A percentile compares a stretch with the other conserved stretches of the same genome.
Conservation (phyloP, 2,797 vertebrate genomes). For the Anabacerthia variegaticeps region DNA sequence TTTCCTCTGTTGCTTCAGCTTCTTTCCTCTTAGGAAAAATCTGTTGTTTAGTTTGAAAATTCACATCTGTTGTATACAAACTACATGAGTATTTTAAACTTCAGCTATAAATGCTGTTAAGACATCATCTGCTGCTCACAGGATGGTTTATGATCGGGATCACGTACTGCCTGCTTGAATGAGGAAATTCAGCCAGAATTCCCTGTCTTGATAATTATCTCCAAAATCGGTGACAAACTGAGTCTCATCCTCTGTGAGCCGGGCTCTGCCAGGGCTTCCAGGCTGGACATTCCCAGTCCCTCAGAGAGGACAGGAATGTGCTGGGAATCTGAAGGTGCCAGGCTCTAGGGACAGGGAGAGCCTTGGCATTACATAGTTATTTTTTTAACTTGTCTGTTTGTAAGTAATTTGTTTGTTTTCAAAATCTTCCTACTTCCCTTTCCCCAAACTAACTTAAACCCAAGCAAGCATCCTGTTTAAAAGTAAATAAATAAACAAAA, state of each 20-base stretch:
- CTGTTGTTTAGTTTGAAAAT: constrained; percentile 53
- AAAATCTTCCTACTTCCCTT: constrained; percentile 45
- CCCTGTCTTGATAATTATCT: neutral
- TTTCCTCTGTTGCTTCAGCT: neutral
- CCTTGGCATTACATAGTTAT: neutral
- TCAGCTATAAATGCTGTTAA: constrained; percentile 20
- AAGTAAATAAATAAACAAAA: constrained; percentile 71
- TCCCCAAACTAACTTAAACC: constrained; percentile 56
- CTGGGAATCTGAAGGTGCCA: neutral
- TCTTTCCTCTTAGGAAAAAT: constrained; percentile 1
- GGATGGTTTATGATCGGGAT: constrained; percentile 48
- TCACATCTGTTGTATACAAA: constrained; percentile 61
- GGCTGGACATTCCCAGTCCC: neutral
- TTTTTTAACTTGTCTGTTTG: neutral
- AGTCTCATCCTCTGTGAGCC: neutral
- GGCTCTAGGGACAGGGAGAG: neutral
- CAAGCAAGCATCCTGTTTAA: constrained; percentile 68
- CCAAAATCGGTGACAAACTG: neutral
- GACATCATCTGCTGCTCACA: constrained; percentile 11
- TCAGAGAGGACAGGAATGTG: neutral
- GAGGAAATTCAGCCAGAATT: constrained; percentile 34
- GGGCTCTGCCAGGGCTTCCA: neutral
- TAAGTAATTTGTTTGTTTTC: constrained; percentile 48
- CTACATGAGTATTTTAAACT: constrained; percentile 26
- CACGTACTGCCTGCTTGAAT: constrained; percentile 19